Evolutionary conservation across 2,797 vertebrate species (phyloP).

Genomic region (Esox lucius): DNA sequence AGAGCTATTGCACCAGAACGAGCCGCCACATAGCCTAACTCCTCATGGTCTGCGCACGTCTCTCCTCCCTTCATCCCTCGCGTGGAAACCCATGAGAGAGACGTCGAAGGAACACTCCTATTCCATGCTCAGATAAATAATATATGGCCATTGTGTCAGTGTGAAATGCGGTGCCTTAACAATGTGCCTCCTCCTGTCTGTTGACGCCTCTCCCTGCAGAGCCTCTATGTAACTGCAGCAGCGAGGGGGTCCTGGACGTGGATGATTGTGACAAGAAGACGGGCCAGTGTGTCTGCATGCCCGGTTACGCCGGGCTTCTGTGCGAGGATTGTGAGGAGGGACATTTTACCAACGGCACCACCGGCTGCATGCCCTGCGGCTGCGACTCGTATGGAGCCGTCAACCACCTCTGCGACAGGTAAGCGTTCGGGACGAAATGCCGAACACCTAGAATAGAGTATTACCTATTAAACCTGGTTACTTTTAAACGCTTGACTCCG

Average conservation of each 20-base stretch:
- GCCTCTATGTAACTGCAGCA: conserved; percentile 77
- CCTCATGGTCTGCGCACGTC: not conserved
- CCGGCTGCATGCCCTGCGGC: conserved; percentile 72
- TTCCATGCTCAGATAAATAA: conserved; percentile 55
- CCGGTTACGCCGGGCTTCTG: conserved; percentile 71
- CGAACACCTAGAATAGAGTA: not conserved
- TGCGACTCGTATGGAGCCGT: conserved; percentile 77
- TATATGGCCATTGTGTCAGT: conserved; percentile 38
- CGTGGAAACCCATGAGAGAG: not conserved
- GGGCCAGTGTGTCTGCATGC: conserved; percentile 74
- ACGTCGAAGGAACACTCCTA: conserved; percentile 2
- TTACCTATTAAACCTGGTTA: too few relatives aligned
- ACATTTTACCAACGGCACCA: conserved; percentile 76
- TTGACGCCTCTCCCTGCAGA: conserved; percentile 40
- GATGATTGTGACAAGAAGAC: conserved; percentile 68
- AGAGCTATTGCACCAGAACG: too few relatives aligned
- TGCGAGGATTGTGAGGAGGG: conserved; percentile 79
- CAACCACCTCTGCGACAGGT: conserved; percentile 76
- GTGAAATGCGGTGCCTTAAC: not conserved
- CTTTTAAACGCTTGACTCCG: too few relatives aligned
- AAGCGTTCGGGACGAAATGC: conserved; percentile 26
- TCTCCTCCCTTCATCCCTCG: not conserved
- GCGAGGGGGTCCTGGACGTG: conserved; percentile 68
- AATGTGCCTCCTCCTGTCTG: not conserved
- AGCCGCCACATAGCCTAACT: not conserved